Conservation (phyloP, 53 echinoderm and acorn worm genomes). For the Echinometra lucunter region DNA sequence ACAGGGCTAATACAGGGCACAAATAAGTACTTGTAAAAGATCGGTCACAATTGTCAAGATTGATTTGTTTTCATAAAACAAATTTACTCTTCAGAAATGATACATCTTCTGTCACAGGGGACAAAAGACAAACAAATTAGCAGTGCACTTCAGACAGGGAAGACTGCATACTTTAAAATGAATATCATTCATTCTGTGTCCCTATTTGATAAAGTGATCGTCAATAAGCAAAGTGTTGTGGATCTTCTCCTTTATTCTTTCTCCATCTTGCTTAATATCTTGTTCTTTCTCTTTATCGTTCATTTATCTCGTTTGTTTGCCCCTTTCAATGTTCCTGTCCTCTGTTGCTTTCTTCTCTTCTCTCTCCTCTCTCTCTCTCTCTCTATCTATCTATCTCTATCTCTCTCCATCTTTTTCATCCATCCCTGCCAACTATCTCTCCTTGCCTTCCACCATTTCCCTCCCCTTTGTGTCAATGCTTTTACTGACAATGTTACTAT, state of each 20-base stretch:
- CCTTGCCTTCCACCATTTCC: not conserved
- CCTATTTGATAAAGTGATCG: not conserved
- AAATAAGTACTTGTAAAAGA: slow-evolving; percentile 23
- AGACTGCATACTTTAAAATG: not conserved
- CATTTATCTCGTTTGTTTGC: no score
- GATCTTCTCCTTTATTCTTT: not conserved
- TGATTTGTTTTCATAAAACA: slow-evolving; percentile 14
- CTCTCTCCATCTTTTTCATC: not conserved
- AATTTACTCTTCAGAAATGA: slow-evolving; percentile 12
- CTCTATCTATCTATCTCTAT: no score
- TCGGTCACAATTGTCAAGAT: not conserved
- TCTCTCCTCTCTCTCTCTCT: no score
- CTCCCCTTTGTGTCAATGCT: not conserved
- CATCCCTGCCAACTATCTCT: not conserved
- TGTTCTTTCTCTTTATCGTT: no score
- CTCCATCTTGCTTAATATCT: not conserved
- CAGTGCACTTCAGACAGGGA: not conserved
- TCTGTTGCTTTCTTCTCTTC: no score
- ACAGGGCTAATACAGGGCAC: not conserved
- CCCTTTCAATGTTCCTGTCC: no score
- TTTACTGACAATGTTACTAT: no score
- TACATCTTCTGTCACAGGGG: not conserved
- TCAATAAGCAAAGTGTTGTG: not conserved
- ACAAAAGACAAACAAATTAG: not conserved
- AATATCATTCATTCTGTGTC: not conserved